Percentiles rank a stretch among this genome's conserved stretches.
phyloP scores from a whole-genome alignment of 30 jellyfish, hydroid and myxozoan species.

The Aurelia sp. region DNA sequence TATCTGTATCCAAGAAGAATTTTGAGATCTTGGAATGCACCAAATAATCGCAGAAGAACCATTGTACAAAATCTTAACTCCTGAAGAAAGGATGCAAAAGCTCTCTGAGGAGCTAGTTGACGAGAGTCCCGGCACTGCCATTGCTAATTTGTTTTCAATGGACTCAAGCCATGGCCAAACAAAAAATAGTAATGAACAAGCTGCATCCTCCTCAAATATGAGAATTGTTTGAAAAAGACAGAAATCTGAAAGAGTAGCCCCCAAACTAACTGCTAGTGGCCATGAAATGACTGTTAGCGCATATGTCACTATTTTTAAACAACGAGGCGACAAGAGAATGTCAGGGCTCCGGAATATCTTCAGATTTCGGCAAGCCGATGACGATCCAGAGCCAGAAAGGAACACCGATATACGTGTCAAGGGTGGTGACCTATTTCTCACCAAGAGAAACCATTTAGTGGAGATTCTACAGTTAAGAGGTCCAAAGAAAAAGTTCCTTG shows the following conservation, averaged over 20 bases:
- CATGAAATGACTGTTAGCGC: slow-evolving; percentile 15
- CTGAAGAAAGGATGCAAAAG: no score
- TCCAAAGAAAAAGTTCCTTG: not conserved
- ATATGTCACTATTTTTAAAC: slow-evolving; percentile 5
- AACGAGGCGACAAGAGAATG: slow-evolving; percentile 13
- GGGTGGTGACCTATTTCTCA: not conserved
- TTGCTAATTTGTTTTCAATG: no score
- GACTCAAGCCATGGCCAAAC: no score
- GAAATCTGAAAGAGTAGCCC: slow-evolving; percentile 9
- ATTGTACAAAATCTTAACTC: no score
- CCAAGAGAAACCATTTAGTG: not conserved
- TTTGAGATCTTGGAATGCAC: no score
- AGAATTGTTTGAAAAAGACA: not conserved
- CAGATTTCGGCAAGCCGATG: slow-evolving; percentile 22
- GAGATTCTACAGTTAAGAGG: slow-evolving; percentile 18
- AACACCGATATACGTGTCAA: not conserved
- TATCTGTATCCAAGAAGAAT: no score
- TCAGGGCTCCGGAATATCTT: slow-evolving; percentile 20
- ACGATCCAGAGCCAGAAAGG: not conserved
- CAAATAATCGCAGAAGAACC: no score
- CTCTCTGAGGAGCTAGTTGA: no score
- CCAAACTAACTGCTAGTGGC: not conserved
- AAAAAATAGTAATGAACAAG: no score
- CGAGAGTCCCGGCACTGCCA: no score
- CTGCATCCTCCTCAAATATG: not conserved